Base-by-base conservation (phyloP, 2,797 vertebrate species). In the Clamator glandarius region DNA sequence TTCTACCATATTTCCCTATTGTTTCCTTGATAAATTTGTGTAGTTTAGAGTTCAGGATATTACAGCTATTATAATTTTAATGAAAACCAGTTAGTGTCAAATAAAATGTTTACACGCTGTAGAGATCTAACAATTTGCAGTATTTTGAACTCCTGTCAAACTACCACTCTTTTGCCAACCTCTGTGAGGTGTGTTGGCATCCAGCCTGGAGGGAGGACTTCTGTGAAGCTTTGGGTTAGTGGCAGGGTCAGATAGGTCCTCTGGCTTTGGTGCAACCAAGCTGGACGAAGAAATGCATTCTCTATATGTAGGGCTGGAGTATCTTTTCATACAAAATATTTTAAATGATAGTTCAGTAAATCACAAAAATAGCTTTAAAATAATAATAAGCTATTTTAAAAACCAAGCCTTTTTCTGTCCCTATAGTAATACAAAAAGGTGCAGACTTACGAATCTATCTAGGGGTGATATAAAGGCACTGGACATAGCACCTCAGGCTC, bases 171-270 rank as follows among this genome's bases (percentile, higher is more conserved):
- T 64, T 46, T 52, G 44, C 58, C 29, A 31, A 3, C 5, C 39
- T 41, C 51, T 29, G 35, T 1, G 5, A 35, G 66, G 29, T 3
- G 0, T 15, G 46, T 42, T 64, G 50, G 28, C 1, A 0, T 11
- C 66, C 15, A 11, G 17, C 29, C 16, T 1, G 1, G 29, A 21
- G 25, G 48, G 39, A 66, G 52, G 44, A 39, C 24, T 58, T 39
- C 3, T 8, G n/a, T 2, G 5, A 39, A 39, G 44, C 1, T 0
- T 6, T 39, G 79, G 25, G 44, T 39, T 52, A 46, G 17, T 21
- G 54, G 18, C 41, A 42, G 41, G 61, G 29, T 54, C 23, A 31
- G 41, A 17, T 28, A 25, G 19, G 25, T 46, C 29, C 29, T 23
- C 7, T 19, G 51, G 52, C 19, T 52, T 46, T 72, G 80, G 20